Evolutionary conservation across 2,113 vertebrate species (phyloP), one percentile per base, ranked within the genome.

Genomic region (Naja naja): DNA sequence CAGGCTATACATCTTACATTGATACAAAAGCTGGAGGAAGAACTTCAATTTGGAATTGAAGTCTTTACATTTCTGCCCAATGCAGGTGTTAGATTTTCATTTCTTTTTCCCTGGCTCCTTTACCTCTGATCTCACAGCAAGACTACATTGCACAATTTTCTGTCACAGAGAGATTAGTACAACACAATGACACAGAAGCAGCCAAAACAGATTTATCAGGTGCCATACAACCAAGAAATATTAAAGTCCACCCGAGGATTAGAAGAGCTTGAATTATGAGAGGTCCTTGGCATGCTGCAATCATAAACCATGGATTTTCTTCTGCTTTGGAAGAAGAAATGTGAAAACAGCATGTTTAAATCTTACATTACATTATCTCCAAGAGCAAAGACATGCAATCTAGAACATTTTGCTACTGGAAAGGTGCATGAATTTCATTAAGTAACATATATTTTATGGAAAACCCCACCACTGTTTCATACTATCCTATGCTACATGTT

Each of bases 211-310:
- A 90, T 91, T 93, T 93, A 93, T 89, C 22, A 58, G 30, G 45
- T 34, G 27, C 23, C 45, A 64, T 52, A 86, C 90, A 91, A 91
- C 88, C 90, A 89, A 91, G 69, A 64, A 89, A 93, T 64, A 93
- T 89, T 93, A 86, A 89, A 89, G 54, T 69, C 87, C 88, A 91
- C 18, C 34, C 85, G 45, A 85, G 47, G 93, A 91, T 93, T 93
- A 91, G 34, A 74, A 45, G 34, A 60, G 47, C 86, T 86, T 93
- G n/a, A 55, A 64, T 52, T 25, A 14, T 60, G 69, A 85, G 43
- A 47, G 87, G 47, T 86, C 55, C 20, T 93, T 18, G 45, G 47
- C 47, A 53, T 52, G 27, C 18, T 20, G 52, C 53, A n/a, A 45
- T 27, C 22, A 45, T 87, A 45, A 87, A 52, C 54, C 87, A 91